Percentiles rank a stretch among this genome's conserved stretches.
These are phyloP conservation scores for Ahaetulla prasina DNA, from an alignment of 2,113 vertebrate species.

Conservation along the genomic window DNA sequence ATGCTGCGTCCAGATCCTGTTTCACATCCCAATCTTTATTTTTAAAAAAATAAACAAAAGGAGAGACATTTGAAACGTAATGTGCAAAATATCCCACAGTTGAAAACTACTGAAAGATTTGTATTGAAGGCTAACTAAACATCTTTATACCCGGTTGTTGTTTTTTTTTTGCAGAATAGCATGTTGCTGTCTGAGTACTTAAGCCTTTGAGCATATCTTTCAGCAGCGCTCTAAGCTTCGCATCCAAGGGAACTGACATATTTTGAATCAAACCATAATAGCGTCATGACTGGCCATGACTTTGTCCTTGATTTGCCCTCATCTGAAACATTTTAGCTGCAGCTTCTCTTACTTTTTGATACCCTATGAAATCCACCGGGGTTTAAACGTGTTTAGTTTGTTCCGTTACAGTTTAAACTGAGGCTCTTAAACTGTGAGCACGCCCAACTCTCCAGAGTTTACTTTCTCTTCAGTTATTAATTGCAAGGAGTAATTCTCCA, in stretches of 20 bases:
- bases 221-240: neutral
- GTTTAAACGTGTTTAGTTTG: neutral
- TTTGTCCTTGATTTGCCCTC: neutral
- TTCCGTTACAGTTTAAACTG: neutral
- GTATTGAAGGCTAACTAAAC: neutral
- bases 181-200: neutral
- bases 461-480: neutral
- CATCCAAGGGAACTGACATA: neutral
- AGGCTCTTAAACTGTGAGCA: neutral
- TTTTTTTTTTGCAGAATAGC: neutral
- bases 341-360: neutral
- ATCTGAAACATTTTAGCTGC: neutral
- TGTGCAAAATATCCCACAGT: neutral
- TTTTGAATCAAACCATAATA: neutral
- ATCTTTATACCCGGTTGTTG: neutral
- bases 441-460: neutral
- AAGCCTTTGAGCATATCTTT: neutral
- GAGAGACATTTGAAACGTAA: neutral
- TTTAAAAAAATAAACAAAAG: neutral
- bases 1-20: neutral
- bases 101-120: neutral
- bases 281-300: neutral
- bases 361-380: neutral
- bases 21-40: neutral
- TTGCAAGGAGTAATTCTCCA: neutral